Evolutionary conservation across 2,888 invertebrate genomes (phyloP).

Genomic region (Phengaris arion): DNA sequence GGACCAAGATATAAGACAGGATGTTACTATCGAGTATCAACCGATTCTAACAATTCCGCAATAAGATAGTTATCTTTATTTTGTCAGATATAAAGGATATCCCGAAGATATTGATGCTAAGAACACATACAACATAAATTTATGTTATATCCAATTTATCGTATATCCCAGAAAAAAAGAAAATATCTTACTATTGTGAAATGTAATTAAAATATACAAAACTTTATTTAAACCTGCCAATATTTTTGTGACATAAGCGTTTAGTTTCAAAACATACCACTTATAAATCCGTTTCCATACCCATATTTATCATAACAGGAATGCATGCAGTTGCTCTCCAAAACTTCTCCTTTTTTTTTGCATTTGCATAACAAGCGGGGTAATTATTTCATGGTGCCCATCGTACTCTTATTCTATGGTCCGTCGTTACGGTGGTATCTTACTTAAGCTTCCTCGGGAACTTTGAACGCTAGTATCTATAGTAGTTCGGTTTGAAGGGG

Average conservation of each 20-base stretch:
- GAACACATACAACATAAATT: background rate
- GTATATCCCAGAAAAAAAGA: background rate
- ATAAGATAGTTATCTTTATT: no score
- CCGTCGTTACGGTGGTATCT: conserved; percentile 16
- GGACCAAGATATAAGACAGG: background rate
- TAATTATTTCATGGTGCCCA: background rate
- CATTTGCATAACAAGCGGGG: no score
- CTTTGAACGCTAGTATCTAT: conserved; percentile 83
- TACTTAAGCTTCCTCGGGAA: conserved; percentile 21
- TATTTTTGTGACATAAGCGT: no score
- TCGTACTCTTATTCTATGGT: conserved; percentile 7
- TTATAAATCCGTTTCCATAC: no score
- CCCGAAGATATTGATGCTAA: background rate
- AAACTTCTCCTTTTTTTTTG: no score
- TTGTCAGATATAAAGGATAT: background rate
- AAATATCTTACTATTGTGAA: background rate
- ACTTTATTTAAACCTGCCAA: no score
- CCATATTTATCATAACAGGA: no score
- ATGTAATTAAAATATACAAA: no score
- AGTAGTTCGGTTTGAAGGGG: conserved; percentile 99
- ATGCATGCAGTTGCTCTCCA: no score
- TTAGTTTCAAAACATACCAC: no score
- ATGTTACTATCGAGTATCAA: background rate
- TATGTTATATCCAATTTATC: background rate
- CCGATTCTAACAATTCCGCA: background rate